Evolutionary conservation across 2,113 vertebrate species (phyloP).

Genomic region (Calidris pugnax): DNA sequence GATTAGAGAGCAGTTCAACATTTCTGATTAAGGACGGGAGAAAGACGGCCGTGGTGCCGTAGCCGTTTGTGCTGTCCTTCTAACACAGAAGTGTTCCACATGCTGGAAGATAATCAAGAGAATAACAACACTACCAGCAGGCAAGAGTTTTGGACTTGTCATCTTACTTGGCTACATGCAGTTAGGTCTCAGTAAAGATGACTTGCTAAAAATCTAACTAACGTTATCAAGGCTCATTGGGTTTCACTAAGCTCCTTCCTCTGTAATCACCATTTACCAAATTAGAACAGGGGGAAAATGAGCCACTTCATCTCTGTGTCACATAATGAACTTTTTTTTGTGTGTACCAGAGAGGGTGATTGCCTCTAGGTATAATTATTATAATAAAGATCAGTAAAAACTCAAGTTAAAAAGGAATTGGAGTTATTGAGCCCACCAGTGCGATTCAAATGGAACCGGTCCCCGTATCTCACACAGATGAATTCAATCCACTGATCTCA

Average conservation of each 20-base stretch:
- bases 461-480: not conserved
- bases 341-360: constrained; percentile 46
- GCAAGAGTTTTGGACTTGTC: constrained; percentile 30
- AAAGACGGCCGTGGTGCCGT: not conserved
- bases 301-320: constrained; percentile 60
- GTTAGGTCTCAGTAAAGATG: constrained; percentile 46
- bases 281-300: constrained; percentile 61
- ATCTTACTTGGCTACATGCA: constrained; percentile 36
- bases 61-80: not conserved
- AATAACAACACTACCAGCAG: constrained; percentile 43
- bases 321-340: constrained; percentile 62
- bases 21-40: constrained; percentile 50
- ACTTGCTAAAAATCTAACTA: constrained; percentile 64
- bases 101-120: constrained; percentile 28
- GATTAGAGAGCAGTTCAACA: not conserved
- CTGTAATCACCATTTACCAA: constrained; percentile 67
- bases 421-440: not conserved
- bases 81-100: not conserved
- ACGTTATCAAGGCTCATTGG: constrained; percentile 50
- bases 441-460: not conserved
- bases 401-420: constrained; percentile 46
- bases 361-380: constrained; percentile 54
- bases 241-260: constrained; percentile 56
- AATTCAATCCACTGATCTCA: not conserved
- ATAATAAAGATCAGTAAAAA: constrained; percentile 60